phyloP scores from a whole-genome alignment of 2,113 vertebrate species.

The Tauraco erythrolophus region DNA sequence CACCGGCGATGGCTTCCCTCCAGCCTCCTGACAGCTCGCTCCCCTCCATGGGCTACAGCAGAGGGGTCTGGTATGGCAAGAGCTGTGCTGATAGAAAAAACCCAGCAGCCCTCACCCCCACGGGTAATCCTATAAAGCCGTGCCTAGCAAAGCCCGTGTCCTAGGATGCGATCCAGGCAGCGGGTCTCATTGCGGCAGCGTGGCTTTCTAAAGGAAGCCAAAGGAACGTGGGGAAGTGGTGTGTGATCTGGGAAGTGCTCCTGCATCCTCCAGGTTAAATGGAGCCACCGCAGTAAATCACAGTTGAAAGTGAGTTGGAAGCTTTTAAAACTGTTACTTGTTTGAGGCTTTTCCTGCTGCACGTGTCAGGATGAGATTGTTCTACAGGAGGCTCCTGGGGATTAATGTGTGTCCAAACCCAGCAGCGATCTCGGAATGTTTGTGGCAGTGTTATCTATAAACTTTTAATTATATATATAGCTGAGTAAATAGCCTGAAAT shows the following conservation, averaged over 20 bases:
- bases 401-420: background rate
- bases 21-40: background rate
- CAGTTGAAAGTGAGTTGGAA: conserved; percentile 25
- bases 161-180: background rate
- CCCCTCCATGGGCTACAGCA: fast-evolving
- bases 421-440: background rate
- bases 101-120: background rate
- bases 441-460: background rate
- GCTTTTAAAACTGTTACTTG: background rate
- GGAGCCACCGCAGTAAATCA: conserved; percentile 6
- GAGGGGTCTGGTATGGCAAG: background rate
- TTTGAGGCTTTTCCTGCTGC: conserved; percentile 26
- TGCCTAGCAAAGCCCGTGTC: background rate
- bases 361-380: background rate
- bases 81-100: background rate
- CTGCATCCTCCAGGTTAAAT: background rate
- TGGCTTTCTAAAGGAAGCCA: background rate
- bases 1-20: background rate
- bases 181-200: background rate
- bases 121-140: background rate
- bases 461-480: conserved; percentile 1
- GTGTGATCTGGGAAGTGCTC: background rate
- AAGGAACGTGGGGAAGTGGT: background rate
- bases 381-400: conserved; percentile 4
- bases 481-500: conserved; percentile 31